Base-by-base conservation (phyloP, 2,113 vertebrate species). In the Chitala chitala region DNA sequence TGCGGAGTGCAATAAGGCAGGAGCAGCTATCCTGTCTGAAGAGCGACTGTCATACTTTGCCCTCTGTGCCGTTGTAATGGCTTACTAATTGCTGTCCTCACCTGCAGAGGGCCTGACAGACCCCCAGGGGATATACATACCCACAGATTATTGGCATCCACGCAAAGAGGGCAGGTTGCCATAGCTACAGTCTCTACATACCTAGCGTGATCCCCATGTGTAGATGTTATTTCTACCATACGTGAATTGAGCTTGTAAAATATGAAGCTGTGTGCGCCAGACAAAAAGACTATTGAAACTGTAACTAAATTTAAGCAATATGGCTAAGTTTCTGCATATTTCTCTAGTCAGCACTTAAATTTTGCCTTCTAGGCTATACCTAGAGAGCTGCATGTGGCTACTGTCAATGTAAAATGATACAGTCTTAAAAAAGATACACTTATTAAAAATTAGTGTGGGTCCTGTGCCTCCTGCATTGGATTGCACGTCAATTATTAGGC, bases 401-500 rank as follows among this genome's bases (percentile, higher is more conserved):
- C 4, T 26, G 42, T n/a, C 44, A 31, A 12, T 50, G 22, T 69
- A 69, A 69, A 69, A 48, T 26, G 22, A 69, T 5, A 5, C 46
- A 48, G 46, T 7, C 44, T 8, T 13, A 9, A 44, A 20, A 44
- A 44, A 66, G 22, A 66, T 44, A 9, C 40, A 22, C 64, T 22
- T 48, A 69, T 70, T 54, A 70, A 70, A 53, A 70, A 65, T 31
- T 33, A 53, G 46, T 54, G 48, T 53, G 48, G 61, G 29, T 26
- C 15, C 17, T 9, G 17, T 26, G 48, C 48, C 48, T 31, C 8
- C 4, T 24, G 44, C 26, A 36, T 70, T 54, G 12, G 26, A 53
- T 70, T 53, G 13, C 48, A 70, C 46, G 13, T n/a, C n/a, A n/a
- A n/a, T n/a, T n/a, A n/a, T n/a, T 24, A 2, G 20, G 17, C 53